Percentiles rank a stretch among this genome's conserved stretches.
phyloP scores from a whole-genome alignment of 2,888 invertebrate genomes.

The Drosophila prolongata region DNA sequence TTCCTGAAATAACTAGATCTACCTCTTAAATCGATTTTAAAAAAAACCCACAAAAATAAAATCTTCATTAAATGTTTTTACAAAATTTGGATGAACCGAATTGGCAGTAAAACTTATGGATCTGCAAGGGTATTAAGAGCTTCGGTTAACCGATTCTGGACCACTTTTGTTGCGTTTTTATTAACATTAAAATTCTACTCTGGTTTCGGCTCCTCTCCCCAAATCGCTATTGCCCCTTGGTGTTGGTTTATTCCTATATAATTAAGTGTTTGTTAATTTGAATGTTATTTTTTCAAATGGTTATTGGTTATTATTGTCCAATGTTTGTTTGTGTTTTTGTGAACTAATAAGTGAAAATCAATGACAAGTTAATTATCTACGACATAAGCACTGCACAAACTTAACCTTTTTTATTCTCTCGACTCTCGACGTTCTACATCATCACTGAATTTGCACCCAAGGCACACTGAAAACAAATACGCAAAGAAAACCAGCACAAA shows the following conservation, averaged over 20 bases:
- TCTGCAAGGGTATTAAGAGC: slow-evolving; percentile 12
- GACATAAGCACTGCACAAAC: slow-evolving; percentile 42
- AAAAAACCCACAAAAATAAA: no score
- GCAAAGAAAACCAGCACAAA: slow-evolving; percentile 11
- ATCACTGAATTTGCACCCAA: slow-evolving; percentile 21
- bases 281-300: slow-evolving; percentile 17
- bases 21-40: background rate
- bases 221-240: slow-evolving; percentile 2
- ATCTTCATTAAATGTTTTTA: no score
- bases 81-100: no score
- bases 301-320: slow-evolving; percentile 21
- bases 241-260: slow-evolving; percentile 5
- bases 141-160: slow-evolving; percentile 7
- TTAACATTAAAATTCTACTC: slow-evolving; percentile 21
- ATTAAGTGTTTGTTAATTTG: background rate
- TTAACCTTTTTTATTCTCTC: background rate
- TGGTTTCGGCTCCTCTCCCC: slow-evolving; percentile 47
- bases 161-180: slow-evolving; percentile 10
- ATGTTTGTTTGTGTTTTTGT: slow-evolving; percentile 53
- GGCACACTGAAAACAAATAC: background rate
- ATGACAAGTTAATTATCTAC: slow-evolving; percentile 35
- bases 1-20: background rate
- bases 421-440: slow-evolving; percentile 2
- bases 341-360: slow-evolving; percentile 22
- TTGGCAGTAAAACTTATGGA: background rate